Evolutionary conservation across 2,113 vertebrate species (phyloP), one percentile per base, ranked within the genome.

Genomic region (Periophthalmodon schlosseri): DNA sequence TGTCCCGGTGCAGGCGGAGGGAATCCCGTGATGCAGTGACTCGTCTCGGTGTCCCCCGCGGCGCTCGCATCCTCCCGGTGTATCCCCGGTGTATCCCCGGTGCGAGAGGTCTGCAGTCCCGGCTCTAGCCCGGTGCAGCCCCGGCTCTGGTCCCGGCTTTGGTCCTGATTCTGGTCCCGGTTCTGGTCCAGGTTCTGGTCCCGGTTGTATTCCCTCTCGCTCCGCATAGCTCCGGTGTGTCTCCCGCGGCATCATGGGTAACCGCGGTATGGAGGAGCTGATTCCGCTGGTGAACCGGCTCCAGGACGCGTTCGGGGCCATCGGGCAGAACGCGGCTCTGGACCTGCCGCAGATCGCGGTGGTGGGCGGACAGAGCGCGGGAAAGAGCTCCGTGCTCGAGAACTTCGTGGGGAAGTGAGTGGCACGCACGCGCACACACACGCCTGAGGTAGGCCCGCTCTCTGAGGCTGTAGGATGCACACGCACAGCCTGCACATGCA

Each of bases 321-420:
- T 98, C 93, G 96, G 97, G 63, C 96, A 97, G 91, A 97, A 96
- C 86, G 93, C 96, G n/a, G 91, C 88, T 70, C 91, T 98, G 49
- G 96, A 98, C 88, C 95, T 98, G 82, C 97, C 97, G 73, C 97
- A 98, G 94, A 98, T 98, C 79, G 97, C 96, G 0, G 97, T 99
- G 89, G 97, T 99, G 20, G 97, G 97, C 33, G 96, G 96, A 5
- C 97, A 98, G 93, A 97, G 63, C 63, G 63, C 63, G 15, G 63
- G 63, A 2, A 65, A 65, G 34, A 65, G 63, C 63, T 65, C 63
- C 63, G 97, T 99, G 65, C 87, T 99, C 84, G 97, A 99, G 93
- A 97, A 97, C 95, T 98, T 98, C 89, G 96, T 98, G 33, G 96
- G 96, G 69, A 97, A 93, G 97, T 98, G 89, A 93, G 94, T 86